phyloP scores from a whole-genome alignment of 2,888 invertebrate genomes.

The Lordiphosa andalusiaca region DNA sequence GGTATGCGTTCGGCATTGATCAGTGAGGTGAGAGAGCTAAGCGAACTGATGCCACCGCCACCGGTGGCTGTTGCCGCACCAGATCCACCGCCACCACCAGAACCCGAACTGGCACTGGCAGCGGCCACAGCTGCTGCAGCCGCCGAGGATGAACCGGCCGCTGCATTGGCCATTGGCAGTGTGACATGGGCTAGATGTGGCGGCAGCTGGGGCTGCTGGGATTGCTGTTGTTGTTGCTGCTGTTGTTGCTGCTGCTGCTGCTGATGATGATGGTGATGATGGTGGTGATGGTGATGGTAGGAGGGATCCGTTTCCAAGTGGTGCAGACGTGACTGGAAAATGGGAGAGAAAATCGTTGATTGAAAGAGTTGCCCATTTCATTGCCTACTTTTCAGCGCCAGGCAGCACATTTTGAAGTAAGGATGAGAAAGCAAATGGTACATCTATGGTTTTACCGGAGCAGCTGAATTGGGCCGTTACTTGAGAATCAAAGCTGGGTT shows the following conservation, averaged over 20 bases:
- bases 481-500: too few species aligned
- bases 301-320: conserved; percentile 80
- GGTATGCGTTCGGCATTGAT: conserved; percentile 83
- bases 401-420: too few species aligned
- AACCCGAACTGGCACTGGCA: conserved; percentile 33
- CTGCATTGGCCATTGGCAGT: conserved; percentile 58
- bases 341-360: neutral
- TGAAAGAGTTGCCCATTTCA: neutral
- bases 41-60: conserved; percentile 65
- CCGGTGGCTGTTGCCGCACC: conserved; percentile 42
- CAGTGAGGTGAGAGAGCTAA: conserved; percentile 79
- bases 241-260: conserved; percentile 62
- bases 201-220: conserved; percentile 46
- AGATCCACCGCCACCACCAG: conserved; percentile 14
- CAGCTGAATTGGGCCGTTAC: too few species aligned
- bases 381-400: too few species aligned
- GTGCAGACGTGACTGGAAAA: conserved; percentile 75
- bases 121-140: conserved; percentile 61
- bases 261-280: conserved; percentile 79
- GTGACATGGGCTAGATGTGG: conserved; percentile 62
- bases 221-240: conserved; percentile 50
- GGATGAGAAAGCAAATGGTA: too few species aligned
- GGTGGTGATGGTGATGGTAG: conserved; percentile 79
- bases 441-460: too few species aligned
- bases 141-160: conserved; percentile 45